These are phyloP conservation scores for Gorsachius goisagi DNA, from an alignment of 2,113 vertebrate species.

Conservation along the genomic window DNA sequence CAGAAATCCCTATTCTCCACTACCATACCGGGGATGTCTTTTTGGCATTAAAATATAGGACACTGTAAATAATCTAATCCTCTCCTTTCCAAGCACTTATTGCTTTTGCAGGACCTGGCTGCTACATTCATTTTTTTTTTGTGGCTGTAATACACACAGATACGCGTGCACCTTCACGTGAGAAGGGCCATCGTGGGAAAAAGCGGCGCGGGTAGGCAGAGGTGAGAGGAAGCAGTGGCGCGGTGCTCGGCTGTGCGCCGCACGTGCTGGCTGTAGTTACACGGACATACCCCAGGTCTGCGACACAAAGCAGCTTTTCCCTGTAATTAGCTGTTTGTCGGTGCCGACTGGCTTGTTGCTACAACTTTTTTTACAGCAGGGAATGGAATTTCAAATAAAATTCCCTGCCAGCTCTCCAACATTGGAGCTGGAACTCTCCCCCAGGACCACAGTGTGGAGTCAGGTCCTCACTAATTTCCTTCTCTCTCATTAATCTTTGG, in stretches of 20 bases:
- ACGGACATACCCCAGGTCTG: accelerated
- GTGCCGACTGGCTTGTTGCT: too few relatives aligned
- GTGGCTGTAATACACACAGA: accelerated
- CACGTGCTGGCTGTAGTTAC: accelerated
- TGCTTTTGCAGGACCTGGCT: neutral
- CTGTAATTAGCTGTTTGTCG: neutral
- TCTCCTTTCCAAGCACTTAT: neutral
- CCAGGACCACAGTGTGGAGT: accelerated
- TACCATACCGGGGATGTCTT: neutral
- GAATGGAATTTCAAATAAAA: neutral
- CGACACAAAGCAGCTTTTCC: accelerated
- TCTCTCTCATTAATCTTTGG: neutral
- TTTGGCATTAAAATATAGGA: neutral
- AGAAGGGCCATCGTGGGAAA: accelerated
- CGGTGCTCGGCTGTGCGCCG: neutral
- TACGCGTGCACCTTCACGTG: accelerated
- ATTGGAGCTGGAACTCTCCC: neutral
- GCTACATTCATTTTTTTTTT: neutral
- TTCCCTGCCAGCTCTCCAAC: neutral
- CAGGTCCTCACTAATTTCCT: neutral
- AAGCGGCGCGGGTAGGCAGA: accelerated
- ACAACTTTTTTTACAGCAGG: neutral
- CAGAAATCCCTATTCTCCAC: neutral
- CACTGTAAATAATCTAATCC: neutral
- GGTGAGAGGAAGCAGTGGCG: neutral